Conservation (phyloP, 2,888 invertebrate genomes). For the Myopa tessellatipennis region DNA sequence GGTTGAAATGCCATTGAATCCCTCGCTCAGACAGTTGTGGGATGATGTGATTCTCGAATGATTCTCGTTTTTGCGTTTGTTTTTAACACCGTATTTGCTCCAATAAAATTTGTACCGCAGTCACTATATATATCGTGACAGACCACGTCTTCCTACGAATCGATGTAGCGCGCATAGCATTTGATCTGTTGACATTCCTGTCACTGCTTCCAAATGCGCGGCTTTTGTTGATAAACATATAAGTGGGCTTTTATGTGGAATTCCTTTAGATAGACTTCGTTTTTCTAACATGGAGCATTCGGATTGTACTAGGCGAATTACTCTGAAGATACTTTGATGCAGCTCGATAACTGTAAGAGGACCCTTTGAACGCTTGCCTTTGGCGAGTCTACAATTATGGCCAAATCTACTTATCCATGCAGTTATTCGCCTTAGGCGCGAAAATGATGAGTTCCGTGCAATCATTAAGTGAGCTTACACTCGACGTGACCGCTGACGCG, state of each 20-base stretch:
- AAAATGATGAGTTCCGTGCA: no score
- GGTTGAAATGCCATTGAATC: neutral
- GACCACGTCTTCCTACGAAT: slow-evolving; percentile 37
- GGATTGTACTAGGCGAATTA: neutral
- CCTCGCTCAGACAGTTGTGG: neutral
- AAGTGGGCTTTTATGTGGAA: neutral
- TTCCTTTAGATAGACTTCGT: no score
- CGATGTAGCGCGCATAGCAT: neutral
- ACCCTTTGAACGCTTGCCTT: no score
- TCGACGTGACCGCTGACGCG: neutral
- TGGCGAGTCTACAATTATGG: no score
- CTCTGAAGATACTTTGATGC: no score
- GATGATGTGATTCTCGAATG: neutral
- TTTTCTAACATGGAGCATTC: neutral
- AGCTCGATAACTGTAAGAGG: no score
- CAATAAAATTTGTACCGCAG: slow-evolving; percentile 34
- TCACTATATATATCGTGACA: neutral
- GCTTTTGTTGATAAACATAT: slow-evolving; percentile 42
- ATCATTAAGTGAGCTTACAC: slow-evolving; percentile 15
- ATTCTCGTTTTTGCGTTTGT: neutral
- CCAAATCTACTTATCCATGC: no score
- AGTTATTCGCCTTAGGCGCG: no score
- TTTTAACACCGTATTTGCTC: slow-evolving; percentile 9
- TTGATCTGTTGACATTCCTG: slow-evolving; percentile 35
- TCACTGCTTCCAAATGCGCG: slow-evolving; percentile 41